These are phyloP conservation scores for Dicentrarchus labrax DNA, from an alignment of 2,113 vertebrate genomes.

Conservation along the genomic window DNA sequence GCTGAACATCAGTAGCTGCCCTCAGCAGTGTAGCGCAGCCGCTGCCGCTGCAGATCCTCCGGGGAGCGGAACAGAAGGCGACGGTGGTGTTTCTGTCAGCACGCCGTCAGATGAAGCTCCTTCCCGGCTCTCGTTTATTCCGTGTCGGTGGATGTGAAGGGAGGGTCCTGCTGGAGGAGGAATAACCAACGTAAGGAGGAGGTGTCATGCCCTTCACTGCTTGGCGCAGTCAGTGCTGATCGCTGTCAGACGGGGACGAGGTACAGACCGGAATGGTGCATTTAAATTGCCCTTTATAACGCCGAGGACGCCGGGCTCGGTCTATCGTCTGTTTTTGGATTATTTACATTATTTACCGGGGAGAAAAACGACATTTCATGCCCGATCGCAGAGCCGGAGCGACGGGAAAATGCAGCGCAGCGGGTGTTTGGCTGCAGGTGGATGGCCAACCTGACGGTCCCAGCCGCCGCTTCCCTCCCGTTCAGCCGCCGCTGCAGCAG, in stretches of 20 bases:
- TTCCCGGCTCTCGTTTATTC: not conserved
- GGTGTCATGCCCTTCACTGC: conserved; percentile 79
- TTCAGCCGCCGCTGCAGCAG: conserved; percentile 35
- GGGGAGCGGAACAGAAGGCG: not conserved
- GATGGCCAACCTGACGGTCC: conserved; percentile 77
- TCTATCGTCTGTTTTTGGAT: not conserved
- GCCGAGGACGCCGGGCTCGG: not conserved
- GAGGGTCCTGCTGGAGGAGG: conserved; percentile 73
- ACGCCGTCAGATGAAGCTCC: not conserved
- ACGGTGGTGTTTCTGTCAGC: not conserved
- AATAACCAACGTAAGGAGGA: conserved; percentile 5
- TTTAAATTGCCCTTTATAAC: not conserved
- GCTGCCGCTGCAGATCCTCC: conserved; percentile 19
- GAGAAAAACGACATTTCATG: not conserved
- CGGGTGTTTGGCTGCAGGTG: conserved; percentile 74
- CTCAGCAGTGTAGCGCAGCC: conserved; percentile 19
- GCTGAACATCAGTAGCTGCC: conserved; percentile 53
- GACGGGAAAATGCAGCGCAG: conserved; percentile 73
- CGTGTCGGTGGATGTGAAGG: not conserved
- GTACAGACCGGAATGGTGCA: conserved; percentile 40
- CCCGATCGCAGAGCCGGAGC: conserved; percentile 52
- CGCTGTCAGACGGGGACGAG: conserved; percentile 51
- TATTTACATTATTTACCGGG: not conserved
- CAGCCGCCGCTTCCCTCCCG: conserved; percentile 37
- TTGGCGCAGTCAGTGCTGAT: conserved; percentile 62